phyloP scores from a whole-genome alignment of 1,140 invertebrate species.

The Calliopsis andreniformis region DNA sequence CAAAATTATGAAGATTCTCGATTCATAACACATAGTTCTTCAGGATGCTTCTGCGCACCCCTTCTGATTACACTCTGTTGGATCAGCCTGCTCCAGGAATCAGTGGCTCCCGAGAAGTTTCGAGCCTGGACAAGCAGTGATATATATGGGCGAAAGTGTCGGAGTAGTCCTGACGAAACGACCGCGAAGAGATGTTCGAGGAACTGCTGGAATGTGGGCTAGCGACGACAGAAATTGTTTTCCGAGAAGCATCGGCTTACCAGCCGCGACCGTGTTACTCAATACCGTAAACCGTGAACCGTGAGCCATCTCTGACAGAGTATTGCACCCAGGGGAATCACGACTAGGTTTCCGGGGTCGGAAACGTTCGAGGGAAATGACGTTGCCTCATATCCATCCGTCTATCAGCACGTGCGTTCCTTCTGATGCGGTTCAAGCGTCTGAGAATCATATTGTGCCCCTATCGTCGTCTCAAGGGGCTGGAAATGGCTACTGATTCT shows the following conservation, averaged over 20 bases:
- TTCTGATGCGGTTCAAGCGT: not conserved
- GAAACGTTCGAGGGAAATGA: slow-evolving; percentile 12
- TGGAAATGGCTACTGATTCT: too few relatives aligned
- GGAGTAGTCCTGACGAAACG: slow-evolving; percentile 1
- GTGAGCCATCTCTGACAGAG: slow-evolving; percentile 11
- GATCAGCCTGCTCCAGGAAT: not conserved
- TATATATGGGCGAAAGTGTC: slow-evolving; percentile 17
- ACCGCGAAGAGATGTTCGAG: slow-evolving; percentile 17
- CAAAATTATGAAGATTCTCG: too few relatives aligned
- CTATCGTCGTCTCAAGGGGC: too few relatives aligned
- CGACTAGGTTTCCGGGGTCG: slow-evolving; percentile 40
- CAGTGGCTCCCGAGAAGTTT: not conserved
- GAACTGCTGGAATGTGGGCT: slow-evolving; percentile 22
- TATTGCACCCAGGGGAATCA: slow-evolving; percentile 58
- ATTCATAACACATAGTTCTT: too few relatives aligned
- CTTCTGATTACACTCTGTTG: not conserved
- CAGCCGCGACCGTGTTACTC: slow-evolving; percentile 41
- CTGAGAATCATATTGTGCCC: not conserved
- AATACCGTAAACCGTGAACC: slow-evolving; percentile 29
- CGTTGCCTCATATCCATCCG: not conserved
- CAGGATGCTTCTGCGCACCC: not conserved
- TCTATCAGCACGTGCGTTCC: not conserved
- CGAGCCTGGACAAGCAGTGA: slow-evolving; percentile 13
- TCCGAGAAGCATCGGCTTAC: slow-evolving; percentile 34
- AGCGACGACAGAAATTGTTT: slow-evolving; percentile 51